A percentile compares a stretch with the other conserved stretches of the same genome.
Conservation (phyloP, 2,888 invertebrate species). For the Allygus modestus region DNA sequence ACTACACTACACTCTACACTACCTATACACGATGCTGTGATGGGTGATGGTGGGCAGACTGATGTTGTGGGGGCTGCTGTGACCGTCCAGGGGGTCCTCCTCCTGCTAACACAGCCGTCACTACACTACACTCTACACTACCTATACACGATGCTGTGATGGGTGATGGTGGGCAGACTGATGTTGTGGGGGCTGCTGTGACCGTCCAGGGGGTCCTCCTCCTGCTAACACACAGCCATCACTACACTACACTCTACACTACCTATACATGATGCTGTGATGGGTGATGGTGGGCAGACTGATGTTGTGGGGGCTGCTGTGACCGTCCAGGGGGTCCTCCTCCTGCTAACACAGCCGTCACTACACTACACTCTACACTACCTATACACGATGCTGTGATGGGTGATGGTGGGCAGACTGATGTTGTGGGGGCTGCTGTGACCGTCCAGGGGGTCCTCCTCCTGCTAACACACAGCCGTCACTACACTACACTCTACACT, state of each 20-base stretch:
- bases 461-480: conserved; percentile 75
- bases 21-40: conserved; percentile 98
- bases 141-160: conserved; percentile 98
- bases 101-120: conserved; percentile 77
- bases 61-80: conserved; percentile 74
- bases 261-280: conserved; percentile 98
- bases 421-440: conserved; percentile 74
- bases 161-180: conserved; percentile 85
- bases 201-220: conserved; percentile 88
- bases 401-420: conserved; percentile 85
- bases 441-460: conserved; percentile 88
- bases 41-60: conserved; percentile 87
- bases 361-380: too few relatives aligned
- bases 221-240: conserved; percentile 75
- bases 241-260: too few relatives aligned
- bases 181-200: conserved; percentile 74
- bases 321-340: conserved; percentile 87
- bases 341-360: conserved; percentile 77
- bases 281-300: conserved; percentile 87
- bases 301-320: conserved; percentile 74
- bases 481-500: too few relatives aligned
- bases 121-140: too few relatives aligned
- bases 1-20: too few relatives aligned
- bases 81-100: conserved; percentile 87
- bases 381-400: conserved; percentile 98